Evolutionary conservation across 2,797 vertebrate genomes (phyloP), one percentile per base, ranked within the genome.

Genomic region (Astyanax mexicanus): DNA sequence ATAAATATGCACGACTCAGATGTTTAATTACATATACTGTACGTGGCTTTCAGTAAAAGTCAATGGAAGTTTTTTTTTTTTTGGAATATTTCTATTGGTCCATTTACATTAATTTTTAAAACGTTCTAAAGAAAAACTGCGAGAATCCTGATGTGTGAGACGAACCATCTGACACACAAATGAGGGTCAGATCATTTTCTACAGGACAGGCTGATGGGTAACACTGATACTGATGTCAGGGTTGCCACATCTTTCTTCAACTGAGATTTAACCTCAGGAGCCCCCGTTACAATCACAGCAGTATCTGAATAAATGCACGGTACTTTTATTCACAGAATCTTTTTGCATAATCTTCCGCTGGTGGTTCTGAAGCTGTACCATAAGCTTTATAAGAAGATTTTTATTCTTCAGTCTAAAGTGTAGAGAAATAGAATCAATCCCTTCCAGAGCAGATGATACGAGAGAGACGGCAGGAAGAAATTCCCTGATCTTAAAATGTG

Each of bases 401-500:
- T n/a, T 17, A 61, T 27, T 52, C 5, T 67, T 35, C n/a, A 55
- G 52, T 64, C 54, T 17, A 62, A 64, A 79, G 66, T 47, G 57
- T 69, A 69, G 40, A 67, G 35, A 73, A 72, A 69, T 45, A 45
- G 42, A 79, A 74, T 72, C 75, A 51, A 47, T 79, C 38, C 62
- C 72, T 78, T 72, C 61, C 52, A 47, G 58, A 57, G 47, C 65
- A 57, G 66, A 42, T 55, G 65, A 79, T 74, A 69, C n/a, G n/a
- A 74, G 38, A 38, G 54, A 45, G 42, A 69, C 35, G 29, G 68
- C 38, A 21, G 60, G 13, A 42, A 55, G 61, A 54, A 64, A 74
- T 64, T 69, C 57, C 47, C 37, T 62, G 47, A 65, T 71, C 57
- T 79, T 69, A 79, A 79, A 79, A 79, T 64, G 77, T 79, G 65